Percentiles rank a stretch among this genome's conserved stretches.
Evolutionary conservation across 2,888 invertebrate genomes (phyloP).

Genomic region (Rhyacophila evoluta): DNA sequence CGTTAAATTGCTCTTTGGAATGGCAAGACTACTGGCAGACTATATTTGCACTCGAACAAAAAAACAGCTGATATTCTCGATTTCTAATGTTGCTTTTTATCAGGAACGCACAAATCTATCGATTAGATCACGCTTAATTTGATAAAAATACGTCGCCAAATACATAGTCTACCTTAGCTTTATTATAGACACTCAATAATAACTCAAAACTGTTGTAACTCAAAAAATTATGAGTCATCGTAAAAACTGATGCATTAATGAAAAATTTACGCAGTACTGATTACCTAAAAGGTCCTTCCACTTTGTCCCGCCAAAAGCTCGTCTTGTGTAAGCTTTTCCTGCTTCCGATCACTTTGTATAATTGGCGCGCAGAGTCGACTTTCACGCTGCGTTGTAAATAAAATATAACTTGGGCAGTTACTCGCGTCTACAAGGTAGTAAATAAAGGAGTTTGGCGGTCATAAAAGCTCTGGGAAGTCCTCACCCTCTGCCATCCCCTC

Average conservation of each 20-base stretch:
- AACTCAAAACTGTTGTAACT: no score
- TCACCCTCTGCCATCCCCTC: not conserved
- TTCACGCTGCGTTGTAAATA: not conserved
- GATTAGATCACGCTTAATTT: no score
- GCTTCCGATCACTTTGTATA: slow-evolving; percentile 2
- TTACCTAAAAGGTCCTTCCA: not conserved
- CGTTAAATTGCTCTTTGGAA: no score
- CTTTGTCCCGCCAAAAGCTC: not conserved
- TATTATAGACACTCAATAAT: no score
- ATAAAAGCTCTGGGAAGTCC: not conserved
- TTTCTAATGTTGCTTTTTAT: no score
- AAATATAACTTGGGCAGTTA: not conserved
- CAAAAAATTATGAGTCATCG: not conserved
- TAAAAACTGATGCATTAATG: not conserved
- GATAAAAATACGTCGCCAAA: no score
- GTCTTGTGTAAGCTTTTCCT: not conserved
- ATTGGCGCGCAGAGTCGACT: not conserved
- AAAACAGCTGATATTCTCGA: no score
- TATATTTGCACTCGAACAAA: no score
- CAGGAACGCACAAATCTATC: no score
- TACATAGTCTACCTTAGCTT: no score
- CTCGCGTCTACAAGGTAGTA: not conserved
- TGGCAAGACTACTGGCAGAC: no score
- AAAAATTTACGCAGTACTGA: not conserved
- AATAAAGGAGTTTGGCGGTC: slow-evolving; percentile 16